Base-by-base conservation (phyloP, 2,113 vertebrate genomes). In the Indicator indicator region DNA sequence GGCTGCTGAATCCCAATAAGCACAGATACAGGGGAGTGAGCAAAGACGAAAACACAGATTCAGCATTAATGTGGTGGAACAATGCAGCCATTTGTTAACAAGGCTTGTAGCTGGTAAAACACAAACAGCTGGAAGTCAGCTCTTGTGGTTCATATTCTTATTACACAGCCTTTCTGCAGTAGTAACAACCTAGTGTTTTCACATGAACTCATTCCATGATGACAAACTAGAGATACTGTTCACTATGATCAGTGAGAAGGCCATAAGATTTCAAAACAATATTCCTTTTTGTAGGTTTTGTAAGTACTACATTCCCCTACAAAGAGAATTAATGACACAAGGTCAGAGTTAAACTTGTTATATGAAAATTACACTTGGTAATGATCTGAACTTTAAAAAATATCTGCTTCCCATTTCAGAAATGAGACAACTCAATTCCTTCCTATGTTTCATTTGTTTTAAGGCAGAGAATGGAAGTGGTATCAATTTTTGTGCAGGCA, bases 381-480 rank as follows among this genome's bases (percentile, higher is more conserved):
- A 96, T 96, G 88, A 96, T 69, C 78, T 96, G 91, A 97, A 96
- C 95, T 94, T 96, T 89, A 64, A 92, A 89, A 96, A 95, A 95
- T 91, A 93, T 76, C 95, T 93, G 94, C 93, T 97, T 97, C 91
- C 83, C 54, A 89, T 95, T 97, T 95, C 94, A 97, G 94, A 96
- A 97, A 97, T 88, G 63, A 97, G 92, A 92, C 81, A 84, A 70
- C 82, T 95, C 95, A 94, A 67, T 97, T 97, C 93, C 90, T 93
- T 84, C 94, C 73, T 95, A 83, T 15, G 2, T 93, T 96, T 95
- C 95, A 97, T 97, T 98, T 97, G 90, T 97, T 97, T 96, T 81
- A 96, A 95, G 69, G 90, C 75, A 95, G 85, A 97, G 84, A 93
- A 72, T 97, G 78, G 91, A 97, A 97, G 89, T 89, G 44, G 85